These are phyloP conservation scores for Anolis apletophallus DNA, from an alignment of 2,797 vertebrate species.

Conservation along the genomic window DNA sequence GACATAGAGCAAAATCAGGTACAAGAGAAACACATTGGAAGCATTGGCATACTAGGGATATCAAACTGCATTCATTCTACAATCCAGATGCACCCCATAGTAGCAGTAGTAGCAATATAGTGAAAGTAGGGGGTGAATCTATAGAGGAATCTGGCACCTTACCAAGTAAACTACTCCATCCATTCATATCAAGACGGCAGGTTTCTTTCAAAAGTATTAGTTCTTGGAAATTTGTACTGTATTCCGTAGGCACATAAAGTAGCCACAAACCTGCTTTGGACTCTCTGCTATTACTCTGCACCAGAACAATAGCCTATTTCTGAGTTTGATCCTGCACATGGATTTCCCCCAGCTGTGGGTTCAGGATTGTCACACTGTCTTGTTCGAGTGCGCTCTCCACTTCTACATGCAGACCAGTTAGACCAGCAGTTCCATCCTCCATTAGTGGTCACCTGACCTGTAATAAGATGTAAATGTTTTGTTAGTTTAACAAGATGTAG, in stretches of 20 bases:
- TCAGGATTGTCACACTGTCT: conserved; percentile 71
- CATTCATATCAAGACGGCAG: background rate
- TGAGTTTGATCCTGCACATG: conserved; percentile 76
- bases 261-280: conserved; percentile 47
- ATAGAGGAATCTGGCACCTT: too few relatives aligned
- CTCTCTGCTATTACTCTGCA: background rate
- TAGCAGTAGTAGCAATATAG: too few relatives aligned
- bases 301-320: conserved; percentile 58
- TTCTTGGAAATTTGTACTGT: background rate
- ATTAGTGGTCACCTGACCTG: conserved; percentile 41
- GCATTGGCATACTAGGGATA: background rate
- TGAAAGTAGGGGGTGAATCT: too few relatives aligned
- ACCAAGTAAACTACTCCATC: background rate
- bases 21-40: background rate
- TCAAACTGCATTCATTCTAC: too few relatives aligned
- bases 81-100: too few relatives aligned
- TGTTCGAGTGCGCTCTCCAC: conserved; percentile 68
- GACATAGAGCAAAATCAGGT: conserved; percentile 29
- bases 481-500: conserved; percentile 8
- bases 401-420: conserved; percentile 73
- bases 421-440: conserved; percentile 79
- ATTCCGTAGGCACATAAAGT: background rate
- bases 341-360: conserved; percentile 59
- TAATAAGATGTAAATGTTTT: background rate
- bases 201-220: background rate